Evolutionary conservation across 2,113 vertebrate species (phyloP), one percentile per base, ranked within the genome.

Genomic region (Halichoerus grypus): DNA sequence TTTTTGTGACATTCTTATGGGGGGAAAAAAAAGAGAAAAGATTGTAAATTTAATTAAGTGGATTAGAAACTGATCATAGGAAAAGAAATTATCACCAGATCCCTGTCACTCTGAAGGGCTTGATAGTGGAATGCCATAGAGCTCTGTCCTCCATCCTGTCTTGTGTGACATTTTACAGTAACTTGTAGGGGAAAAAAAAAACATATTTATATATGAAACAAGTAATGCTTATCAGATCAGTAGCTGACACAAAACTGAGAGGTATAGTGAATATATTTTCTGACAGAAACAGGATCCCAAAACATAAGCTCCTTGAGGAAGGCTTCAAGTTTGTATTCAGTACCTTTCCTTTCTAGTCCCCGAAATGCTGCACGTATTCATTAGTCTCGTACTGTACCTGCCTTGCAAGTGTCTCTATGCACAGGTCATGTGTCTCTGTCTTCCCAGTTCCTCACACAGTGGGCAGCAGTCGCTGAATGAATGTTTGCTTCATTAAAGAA

Each of bases 11-110:
- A 72, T 76, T 94, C 65, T 55, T 77, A 31, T 77, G 42, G 53
- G 7, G 26, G 4, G 33, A 3, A 15, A 16, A 4, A 3, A 22
- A 82, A 86, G 10, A 22, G 65, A 63, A 92, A 95, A 46, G 31
- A 42, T n/a, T 59, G 11, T 22, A 88, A 88, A 46, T 4, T 67
- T 81, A 74, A 76, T 83, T 92, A 92, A 88, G n/a, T 94, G 61
- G 18, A 88, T 88, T 96, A 79, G 61, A 42, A 77, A 63, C 61
- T 88, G 28, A 83, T 87, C 61, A 71, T 94, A 85, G 76, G 71
- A 33, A 82, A 91, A 87, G 5, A 57, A 91, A 80, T 92, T 42
- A 82, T 86, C 57, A 53, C 3, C 49, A 1, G 28, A n/a, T 71
- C n/a, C n/a, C 39, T 91, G 21, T 79, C 19, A 82, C n/a, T 33